phyloP scores from a whole-genome alignment of 2,888 invertebrate genomes.

The Ecliptopera silaceata region DNA sequence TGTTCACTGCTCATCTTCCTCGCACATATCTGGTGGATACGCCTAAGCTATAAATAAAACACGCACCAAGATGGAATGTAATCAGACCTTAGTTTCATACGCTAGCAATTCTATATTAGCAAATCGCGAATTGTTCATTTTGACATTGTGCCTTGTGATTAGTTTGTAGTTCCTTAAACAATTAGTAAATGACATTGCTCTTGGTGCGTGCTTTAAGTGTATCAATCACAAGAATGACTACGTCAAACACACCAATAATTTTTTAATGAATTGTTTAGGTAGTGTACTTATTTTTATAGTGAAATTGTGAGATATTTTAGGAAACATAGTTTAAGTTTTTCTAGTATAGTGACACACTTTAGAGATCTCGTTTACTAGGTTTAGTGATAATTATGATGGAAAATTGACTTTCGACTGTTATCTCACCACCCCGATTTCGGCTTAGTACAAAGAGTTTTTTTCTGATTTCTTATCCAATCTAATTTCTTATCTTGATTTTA shows the following conservation, averaged over 20 bases:
- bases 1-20: no score
- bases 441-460: no score
- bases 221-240: constrained; percentile 1
- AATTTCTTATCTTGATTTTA: no score
- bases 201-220: not conserved
- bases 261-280: constrained; percentile 10
- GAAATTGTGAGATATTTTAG: constrained; percentile 35
- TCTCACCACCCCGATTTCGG: no score
- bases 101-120: not conserved
- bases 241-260: constrained; percentile 14
- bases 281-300: constrained; percentile 27
- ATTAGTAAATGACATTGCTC: no score
- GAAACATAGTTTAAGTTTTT: constrained; percentile 22
- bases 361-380: constrained; percentile 39
- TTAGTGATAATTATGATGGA: not conserved
- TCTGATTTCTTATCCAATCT: no score
- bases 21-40: no score
- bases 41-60: not conserved
- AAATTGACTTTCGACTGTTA: not conserved
- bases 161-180: constrained; percentile 1
- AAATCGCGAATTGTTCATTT: not conserved
- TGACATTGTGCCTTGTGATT: constrained; percentile 11
- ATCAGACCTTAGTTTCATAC: not conserved
- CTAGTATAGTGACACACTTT: constrained; percentile 23
- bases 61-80: constrained; percentile 4